Evolutionary conservation across 2,797 vertebrate species (phyloP).

Genomic region (Morus bassanus): DNA sequence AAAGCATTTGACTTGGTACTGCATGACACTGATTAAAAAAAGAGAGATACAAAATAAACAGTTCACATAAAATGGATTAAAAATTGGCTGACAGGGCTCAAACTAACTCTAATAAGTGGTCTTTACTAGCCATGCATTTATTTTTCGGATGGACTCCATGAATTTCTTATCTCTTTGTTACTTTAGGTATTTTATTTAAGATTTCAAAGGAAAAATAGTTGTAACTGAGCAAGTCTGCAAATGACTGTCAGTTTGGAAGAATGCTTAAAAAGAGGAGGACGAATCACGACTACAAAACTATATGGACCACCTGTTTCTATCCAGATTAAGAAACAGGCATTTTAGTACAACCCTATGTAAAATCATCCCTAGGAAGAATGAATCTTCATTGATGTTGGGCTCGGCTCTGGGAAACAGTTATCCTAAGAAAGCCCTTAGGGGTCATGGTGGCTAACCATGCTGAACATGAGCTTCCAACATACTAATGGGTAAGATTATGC

Average conservation of each 20-base stretch:
- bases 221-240: not conserved
- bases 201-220: not conserved
- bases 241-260: not conserved
- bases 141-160: not conserved
- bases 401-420: not conserved
- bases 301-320: not conserved
- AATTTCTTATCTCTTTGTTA: not conserved
- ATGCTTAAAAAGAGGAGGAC: not conserved
- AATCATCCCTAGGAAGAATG: not conserved
- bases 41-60: not conserved
- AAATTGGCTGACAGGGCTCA: not conserved
- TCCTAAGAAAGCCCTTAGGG: not conserved
- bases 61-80: not conserved
- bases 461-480: not conserved
- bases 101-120: not conserved
- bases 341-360: not conserved
- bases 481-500: not conserved
- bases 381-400: not conserved
- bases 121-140: not conserved
- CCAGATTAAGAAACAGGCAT: not conserved
- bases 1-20: slow-evolving; percentile 6
- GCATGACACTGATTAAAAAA: not conserved
- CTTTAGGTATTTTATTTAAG: not conserved
- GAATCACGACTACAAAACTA: not conserved
- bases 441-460: not conserved